Conservation (phyloP, 2,888 invertebrate species). For the Phanerotoma sp. region DNA sequence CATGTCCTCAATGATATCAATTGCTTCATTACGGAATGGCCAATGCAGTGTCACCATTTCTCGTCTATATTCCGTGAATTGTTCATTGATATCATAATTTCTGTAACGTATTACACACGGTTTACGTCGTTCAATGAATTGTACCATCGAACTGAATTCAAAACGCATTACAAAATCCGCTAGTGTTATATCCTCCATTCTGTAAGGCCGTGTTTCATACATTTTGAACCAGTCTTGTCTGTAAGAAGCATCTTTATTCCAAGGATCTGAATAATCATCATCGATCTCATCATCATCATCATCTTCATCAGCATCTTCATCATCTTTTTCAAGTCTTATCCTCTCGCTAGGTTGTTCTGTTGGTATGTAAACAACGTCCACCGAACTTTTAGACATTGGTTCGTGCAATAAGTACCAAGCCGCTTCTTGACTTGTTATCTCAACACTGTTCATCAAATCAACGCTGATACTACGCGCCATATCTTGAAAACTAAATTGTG, state of each 20-base stretch:
- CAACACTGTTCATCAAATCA: conserved; percentile 45
- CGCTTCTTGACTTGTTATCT: conserved; percentile 55
- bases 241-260: conserved; percentile 52
- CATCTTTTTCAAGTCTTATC: conserved; percentile 45
- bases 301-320: conserved; percentile 40
- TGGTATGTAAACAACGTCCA: conserved; percentile 35
- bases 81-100: conserved; percentile 47
- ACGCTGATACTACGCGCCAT: conserved; percentile 42
- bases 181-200: conserved; percentile 44
- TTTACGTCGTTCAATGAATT: conserved; percentile 34
- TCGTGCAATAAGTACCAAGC: conserved; percentile 56
- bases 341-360: conserved; percentile 49
- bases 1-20: conserved; percentile 47
- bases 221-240: conserved; percentile 53
- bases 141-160: conserved; percentile 7
- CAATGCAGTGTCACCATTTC: conserved; percentile 41
- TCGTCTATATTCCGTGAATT: conserved; percentile 44
- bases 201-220: conserved; percentile 52
- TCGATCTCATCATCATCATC: too few species aligned
- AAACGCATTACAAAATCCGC: conserved; percentile 53
- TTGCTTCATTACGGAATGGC: conserved; percentile 50
- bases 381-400: conserved; percentile 51
- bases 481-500: conserved; percentile 43
- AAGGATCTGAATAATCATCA: too few species aligned
- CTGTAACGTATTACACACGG: conserved; percentile 48